Evolutionary conservation across 2,888 invertebrate genomes (phyloP), one percentile per base, ranked within the genome.

Genomic region (Desoria tigrina): DNA sequence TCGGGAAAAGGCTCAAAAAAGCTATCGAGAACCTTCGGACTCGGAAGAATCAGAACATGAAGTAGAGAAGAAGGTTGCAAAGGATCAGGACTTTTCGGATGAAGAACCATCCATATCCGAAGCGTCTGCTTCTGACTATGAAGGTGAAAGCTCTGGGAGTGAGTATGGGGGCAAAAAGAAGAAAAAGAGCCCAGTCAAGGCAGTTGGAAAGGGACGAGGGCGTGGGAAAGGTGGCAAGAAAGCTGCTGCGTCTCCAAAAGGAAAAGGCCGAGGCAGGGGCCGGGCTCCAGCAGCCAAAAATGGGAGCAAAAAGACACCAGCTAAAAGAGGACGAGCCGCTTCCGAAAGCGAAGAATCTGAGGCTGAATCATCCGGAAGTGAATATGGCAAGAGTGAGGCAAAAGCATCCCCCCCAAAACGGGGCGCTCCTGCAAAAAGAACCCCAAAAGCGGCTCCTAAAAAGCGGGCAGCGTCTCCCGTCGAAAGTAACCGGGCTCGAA

Each of bases 291-390:
- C 54, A 18, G 37, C 66, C 2, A 49, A 65, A 23, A 67, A 64
- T 50, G 65, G 65, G 23, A n/a, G n/a, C n/a, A 65, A 66, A 49
- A 66, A 66, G 49, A 58, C 59, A 16, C 67, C 69, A 32, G 67
- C 69, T 6, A 72, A 72, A 39, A 32, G 72, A 21, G 51, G 66
- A 9, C n/a, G 72, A 14, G 67, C 63, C 28, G 55, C 42, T 55
- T 59, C 65, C 7, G 71, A 71, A 21, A 67, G 67, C 1, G 51
- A 55, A 32, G 71, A 68, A 21, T 67, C 65, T 1, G 72, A 67
- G 45, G 69, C 56, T 1, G 74, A 72, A 50, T 72, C 66, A 26
- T 74, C 74, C 26, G 75, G 75, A 26, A 73, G 73, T 57, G 75
- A 75, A 49, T 75, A 75, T 55, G 75, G 75, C 7, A 72, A 75